Conservation (phyloP, 2,113 vertebrate genomes). For the Panurus biarmicus region DNA sequence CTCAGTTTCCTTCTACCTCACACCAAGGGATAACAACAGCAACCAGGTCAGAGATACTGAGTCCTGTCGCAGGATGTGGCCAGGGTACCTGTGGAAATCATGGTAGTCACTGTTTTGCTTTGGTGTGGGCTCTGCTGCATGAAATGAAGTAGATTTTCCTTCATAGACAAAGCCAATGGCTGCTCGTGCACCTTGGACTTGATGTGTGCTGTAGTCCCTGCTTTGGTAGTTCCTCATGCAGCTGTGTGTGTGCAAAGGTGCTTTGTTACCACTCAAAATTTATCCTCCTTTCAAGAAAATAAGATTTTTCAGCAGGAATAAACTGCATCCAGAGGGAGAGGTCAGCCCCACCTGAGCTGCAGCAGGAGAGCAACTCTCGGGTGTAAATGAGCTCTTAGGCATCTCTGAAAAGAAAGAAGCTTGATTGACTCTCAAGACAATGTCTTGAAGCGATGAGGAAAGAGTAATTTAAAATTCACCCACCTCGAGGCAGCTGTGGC, state of each 20-base stretch:
- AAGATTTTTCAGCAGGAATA: not conserved
- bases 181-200: not conserved
- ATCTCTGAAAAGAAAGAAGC: not conserved
- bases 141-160: not conserved
- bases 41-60: not conserved
- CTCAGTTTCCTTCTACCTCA: not conserved
- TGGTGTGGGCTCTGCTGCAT: not conserved
- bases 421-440: not conserved
- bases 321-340: not conserved
- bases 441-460: not conserved
- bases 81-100: not conserved
- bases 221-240: not conserved
- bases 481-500: not conserved
- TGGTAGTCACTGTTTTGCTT: not conserved
- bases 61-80: fast-evolving
- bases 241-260: not conserved
- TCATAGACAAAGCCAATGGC: not conserved
- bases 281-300: not conserved
- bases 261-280: not conserved
- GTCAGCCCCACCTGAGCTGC: not conserved
- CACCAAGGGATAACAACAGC: not conserved
- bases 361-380: not conserved
- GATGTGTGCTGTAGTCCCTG: not conserved
- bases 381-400: not conserved
- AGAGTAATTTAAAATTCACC: slow-evolving; percentile 18